Evolutionary conservation across 2,888 invertebrate genomes (phyloP).

Genomic region (Spodoptera picta): DNA sequence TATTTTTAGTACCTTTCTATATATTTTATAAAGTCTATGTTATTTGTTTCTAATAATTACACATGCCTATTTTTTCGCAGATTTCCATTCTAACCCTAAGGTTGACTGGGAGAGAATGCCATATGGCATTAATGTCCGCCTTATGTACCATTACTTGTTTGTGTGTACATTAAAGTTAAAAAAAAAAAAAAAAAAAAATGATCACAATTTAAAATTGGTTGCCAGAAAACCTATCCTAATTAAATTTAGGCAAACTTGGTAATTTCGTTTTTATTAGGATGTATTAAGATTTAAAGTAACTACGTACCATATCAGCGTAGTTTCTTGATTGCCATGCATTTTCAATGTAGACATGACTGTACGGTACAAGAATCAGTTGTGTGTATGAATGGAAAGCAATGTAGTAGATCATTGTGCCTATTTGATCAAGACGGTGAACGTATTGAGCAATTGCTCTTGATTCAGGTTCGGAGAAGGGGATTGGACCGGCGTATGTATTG

Average conservation of each 20-base stretch:
- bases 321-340: constrained; percentile 65
- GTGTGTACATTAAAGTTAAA: too few relatives aligned
- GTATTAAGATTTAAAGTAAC: neutral
- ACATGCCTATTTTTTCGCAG: too few relatives aligned
- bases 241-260: neutral
- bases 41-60: too few relatives aligned
- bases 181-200: too few relatives aligned
- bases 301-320: constrained; percentile 78
- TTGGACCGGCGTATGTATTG: constrained; percentile 86
- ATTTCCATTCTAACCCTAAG: too few relatives aligned
- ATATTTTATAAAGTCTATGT: too few relatives aligned
- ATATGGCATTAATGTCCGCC: too few relatives aligned
- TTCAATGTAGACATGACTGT: constrained; percentile 73
- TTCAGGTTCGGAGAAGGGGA: constrained; percentile 88
- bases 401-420: constrained; percentile 79
- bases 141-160: too few relatives aligned
- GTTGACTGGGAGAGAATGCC: too few relatives aligned
- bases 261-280: neutral
- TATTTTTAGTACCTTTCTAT: too few relatives aligned
- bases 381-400: constrained; percentile 89
- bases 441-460: constrained; percentile 77
- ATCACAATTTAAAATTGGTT: too few relatives aligned
- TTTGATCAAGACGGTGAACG: constrained; percentile 60
- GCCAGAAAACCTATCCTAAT: too few relatives aligned
- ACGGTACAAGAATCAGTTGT: constrained; percentile 86